Base-by-base conservation (phyloP, 2,797 vertebrate genomes). In the Salmo trutta region DNA sequence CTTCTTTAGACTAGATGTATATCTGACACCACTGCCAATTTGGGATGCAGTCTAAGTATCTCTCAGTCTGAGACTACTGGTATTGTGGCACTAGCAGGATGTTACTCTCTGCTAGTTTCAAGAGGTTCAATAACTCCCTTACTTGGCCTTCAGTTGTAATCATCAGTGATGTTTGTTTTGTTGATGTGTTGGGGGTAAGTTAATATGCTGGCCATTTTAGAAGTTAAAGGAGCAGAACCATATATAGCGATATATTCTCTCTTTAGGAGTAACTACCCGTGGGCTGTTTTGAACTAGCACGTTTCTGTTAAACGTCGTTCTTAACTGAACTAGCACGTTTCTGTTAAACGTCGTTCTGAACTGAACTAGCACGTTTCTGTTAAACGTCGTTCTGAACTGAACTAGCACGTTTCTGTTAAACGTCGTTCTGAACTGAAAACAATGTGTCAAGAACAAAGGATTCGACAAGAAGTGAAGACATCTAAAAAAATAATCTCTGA, bases 141-240 rank as follows among this genome's bases (percentile, higher is more conserved):
- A 76, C 79, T 91, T 92, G 92, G 91, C 92, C 91, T 92, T 93
- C 81, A 64, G 85, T 82, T 84, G 81, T 81, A 78, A 78, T 76
- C 16, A 3, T 79, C 75, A 76, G 10, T 1, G 7, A 62, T 24
- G 82, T 78, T 87, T 76, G 36, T 76, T 76, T 77, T 84, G 56
- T 77, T 75, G 62, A 67, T 68, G 76, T 77, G 76, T 8, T 36
- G 3, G 8, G 21, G 53, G 17, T 19, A 64, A 79, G 15, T 80
- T 76, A 67, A 83, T 78, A 77, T 76, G 69, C 81, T 74, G 82
- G 85, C 85, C 86, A 81, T 89, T 83, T 81, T 79, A 71, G 77
- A 79, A 51, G 68, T 78, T 80, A 66, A 33, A 21, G 7, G 0
- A 62, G 59, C 7, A 62, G 7, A 62, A 21, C 56, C 56, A 21